Conservation (phyloP, 2,797 vertebrate species). For the Clarias platycephalus region DNA sequence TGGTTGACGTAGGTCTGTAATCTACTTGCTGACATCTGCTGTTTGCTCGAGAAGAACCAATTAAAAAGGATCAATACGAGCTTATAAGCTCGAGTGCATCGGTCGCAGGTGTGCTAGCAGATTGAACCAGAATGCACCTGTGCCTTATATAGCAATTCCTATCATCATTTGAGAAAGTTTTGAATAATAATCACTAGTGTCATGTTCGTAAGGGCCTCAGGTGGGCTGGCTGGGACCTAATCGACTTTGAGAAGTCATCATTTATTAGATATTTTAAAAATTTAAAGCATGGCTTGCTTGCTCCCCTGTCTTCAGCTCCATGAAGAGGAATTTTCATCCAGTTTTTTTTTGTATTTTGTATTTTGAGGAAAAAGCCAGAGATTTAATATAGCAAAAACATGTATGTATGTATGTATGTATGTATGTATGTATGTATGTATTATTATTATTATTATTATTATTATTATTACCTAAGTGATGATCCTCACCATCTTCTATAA, state of each 20-base stretch:
- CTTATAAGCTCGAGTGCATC: conserved; percentile 17
- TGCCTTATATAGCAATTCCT: background rate
- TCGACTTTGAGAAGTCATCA: conserved; percentile 26
- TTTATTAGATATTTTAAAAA: background rate
- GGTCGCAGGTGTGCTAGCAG: conserved; percentile 48
- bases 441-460: too few species aligned
- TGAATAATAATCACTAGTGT: background rate
- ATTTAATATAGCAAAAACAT: background rate
- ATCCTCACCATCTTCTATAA: background rate
- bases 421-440: background rate
- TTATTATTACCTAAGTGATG: background rate
- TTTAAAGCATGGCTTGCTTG: background rate
- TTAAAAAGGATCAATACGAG: conserved; percentile 51
- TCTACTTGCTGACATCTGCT: conserved; percentile 12
- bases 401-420: background rate
- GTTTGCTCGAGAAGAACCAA: conserved; percentile 37
- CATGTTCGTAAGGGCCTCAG: conserved; percentile 32
- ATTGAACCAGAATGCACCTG: conserved; percentile 18
- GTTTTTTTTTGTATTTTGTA: background rate
- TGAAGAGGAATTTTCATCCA: background rate
- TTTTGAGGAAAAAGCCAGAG: background rate
- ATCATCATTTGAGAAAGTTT: background rate
- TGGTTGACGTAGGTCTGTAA: background rate
- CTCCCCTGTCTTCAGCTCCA: background rate
- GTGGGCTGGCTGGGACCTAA: conserved; percentile 40